Base-by-base conservation (phyloP, 1,140 invertebrate genomes). In the Anagrus nilaparvatae region DNA sequence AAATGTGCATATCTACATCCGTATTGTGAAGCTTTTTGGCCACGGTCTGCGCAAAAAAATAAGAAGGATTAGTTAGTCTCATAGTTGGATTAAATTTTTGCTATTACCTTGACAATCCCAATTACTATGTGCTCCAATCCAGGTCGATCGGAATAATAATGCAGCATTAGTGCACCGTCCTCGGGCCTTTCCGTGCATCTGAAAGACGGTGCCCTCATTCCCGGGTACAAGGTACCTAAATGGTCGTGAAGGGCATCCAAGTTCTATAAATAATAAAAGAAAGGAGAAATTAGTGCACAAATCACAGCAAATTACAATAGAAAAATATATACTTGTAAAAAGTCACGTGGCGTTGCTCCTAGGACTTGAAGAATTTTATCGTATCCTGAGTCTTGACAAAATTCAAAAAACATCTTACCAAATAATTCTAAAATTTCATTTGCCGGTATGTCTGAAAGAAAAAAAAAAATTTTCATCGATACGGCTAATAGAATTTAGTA, bases 111-210 rank as follows among this genome's bases (percentile, higher is more conserved):
- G 5, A 94, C 89, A 49, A 93, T 91, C 18, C 89, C 90, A 53
- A 93, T 92, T 44, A 95, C 90, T 54, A 95, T 94, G 55, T 88
- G 79, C 60, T 94, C 88, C 31, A 95, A 69, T n/a, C 88, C 89
- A 7, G 87, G 87, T 46, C 89, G 76, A 56, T 94, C 87, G 0
- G 88, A 93, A 65, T 93, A 95, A 69, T 94, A 94, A 65, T 94
- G 89, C 6, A 95, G 72, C 18, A 93, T 72, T 9, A 93, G 69
- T 8, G 84, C 82, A 0, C 87, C 87, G 67, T 90, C 88, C 61
- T 86, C 82, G 1, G 77, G 74, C 52, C 81, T 65, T 54, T 90
- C 87, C 0, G 87, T 91, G 60, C 90, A 94, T 5, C 89, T 74
- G 67, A 94, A 94, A 2, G 87, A 92, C 1, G 90, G 90, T 1